Evolutionary conservation across 2,888 invertebrate genomes (phyloP).

Genomic region (Meloe dianella): DNA sequence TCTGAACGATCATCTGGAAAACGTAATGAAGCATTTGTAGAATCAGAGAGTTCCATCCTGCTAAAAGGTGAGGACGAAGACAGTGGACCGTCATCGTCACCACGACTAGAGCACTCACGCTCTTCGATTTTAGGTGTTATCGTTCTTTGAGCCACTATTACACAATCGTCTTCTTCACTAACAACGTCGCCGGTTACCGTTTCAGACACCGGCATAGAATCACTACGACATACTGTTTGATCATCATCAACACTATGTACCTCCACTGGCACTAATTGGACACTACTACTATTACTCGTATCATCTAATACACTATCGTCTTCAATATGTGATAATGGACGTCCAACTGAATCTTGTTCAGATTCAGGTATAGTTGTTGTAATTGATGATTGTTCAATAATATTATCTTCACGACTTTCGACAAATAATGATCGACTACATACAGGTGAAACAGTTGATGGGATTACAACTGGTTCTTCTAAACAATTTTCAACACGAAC

Average conservation of each 20-base stretch:
- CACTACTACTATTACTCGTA: slow-evolving; percentile 49
- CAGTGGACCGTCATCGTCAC: slow-evolving; percentile 61
- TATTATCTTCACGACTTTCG: slow-evolving; percentile 31
- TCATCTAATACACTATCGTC: slow-evolving; percentile 46
- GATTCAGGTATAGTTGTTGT: not conserved
- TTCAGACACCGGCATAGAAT: slow-evolving; percentile 32
- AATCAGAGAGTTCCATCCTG: slow-evolving; percentile 57
- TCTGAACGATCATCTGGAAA: slow-evolving; percentile 61
- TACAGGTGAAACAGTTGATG: slow-evolving; percentile 41
- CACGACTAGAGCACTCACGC: slow-evolving; percentile 57
- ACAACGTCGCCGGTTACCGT: slow-evolving; percentile 55
- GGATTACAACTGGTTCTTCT: slow-evolving; percentile 44
- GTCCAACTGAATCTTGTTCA: slow-evolving; percentile 25
- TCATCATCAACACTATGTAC: slow-evolving; percentile 43
- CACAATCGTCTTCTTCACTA: slow-evolving; percentile 68
- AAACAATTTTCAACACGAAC: slow-evolving; percentile 58
- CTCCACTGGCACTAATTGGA: slow-evolving; percentile 47
- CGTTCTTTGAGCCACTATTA: slow-evolving; percentile 65
- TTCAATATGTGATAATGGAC: slow-evolving; percentile 26
- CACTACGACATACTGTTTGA: slow-evolving; percentile 43
- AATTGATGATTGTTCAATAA: slow-evolving; percentile 15
- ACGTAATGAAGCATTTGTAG: slow-evolving; percentile 46
- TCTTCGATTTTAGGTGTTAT: slow-evolving; percentile 45
- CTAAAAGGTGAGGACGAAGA: slow-evolving; percentile 50
- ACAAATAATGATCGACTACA: slow-evolving; percentile 32